A percentile compares a stretch with the other conserved stretches of the same genome.
These are phyloP conservation scores for Clinocottus analis DNA, from an alignment of 2,113 vertebrate genomes.

Conservation along the genomic window DNA sequence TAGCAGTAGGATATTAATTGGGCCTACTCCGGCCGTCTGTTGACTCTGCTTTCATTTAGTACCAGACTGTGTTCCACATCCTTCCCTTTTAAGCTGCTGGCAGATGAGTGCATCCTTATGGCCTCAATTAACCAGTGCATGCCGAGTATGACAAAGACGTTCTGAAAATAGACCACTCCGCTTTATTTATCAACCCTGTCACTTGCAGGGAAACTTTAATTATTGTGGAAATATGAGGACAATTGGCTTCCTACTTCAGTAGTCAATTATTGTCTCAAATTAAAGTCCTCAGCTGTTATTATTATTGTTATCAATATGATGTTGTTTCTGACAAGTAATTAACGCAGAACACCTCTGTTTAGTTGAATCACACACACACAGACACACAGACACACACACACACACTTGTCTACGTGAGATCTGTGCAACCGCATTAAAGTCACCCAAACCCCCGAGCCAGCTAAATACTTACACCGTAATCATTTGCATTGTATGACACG, in stretches of 20 bases:
- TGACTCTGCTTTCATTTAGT: slow-evolving; percentile 64
- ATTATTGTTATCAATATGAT: too few relatives aligned
- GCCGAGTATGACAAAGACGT: slow-evolving; percentile 46
- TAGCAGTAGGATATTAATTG: slow-evolving; percentile 74
- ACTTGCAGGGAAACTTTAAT: slow-evolving; percentile 24
- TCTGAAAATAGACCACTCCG: slow-evolving; percentile 50
- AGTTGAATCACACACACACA: background rate
- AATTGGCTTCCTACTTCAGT: background rate
- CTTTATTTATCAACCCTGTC: slow-evolving; percentile 46
- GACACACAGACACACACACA: too few relatives aligned
- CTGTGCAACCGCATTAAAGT: slow-evolving; percentile 3
- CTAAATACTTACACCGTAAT: slow-evolving; percentile 24
- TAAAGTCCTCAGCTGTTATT: background rate
- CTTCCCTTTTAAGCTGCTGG: slow-evolving; percentile 62
- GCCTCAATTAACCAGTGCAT: slow-evolving; percentile 61
- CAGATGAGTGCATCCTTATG: slow-evolving; percentile 66
- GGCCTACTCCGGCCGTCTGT: slow-evolving; percentile 64
- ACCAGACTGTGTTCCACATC: slow-evolving; percentile 73
- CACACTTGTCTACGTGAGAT: background rate
- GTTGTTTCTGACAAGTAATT: slow-evolving; percentile 13
- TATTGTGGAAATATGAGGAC: slow-evolving; percentile 12
- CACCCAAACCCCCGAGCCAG: background rate
- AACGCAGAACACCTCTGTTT: slow-evolving; percentile 3
- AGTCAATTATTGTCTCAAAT: background rate
- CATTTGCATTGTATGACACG: slow-evolving; percentile 7